Evolutionary conservation across 2,113 vertebrate species (phyloP), one percentile per base, ranked within the genome.

Genomic region (Prolemur simus): DNA sequence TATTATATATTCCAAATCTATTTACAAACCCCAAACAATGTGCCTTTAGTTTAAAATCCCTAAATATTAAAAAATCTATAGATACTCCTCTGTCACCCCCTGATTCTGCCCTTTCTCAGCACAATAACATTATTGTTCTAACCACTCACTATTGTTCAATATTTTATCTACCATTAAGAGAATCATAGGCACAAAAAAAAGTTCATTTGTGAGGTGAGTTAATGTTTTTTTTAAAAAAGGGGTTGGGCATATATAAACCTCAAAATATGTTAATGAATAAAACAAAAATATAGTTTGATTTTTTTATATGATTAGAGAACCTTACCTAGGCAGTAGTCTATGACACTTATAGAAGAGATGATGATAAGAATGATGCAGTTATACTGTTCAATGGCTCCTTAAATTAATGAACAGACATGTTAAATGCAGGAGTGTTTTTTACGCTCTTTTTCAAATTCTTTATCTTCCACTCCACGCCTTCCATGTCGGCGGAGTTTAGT

Each of bases 1-100:
- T 34, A 21, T 56, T 21, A 8, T 21, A 60, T 29, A 77, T 68
- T 86, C 37, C n/a, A 89, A 86, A 58, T n/a, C 8, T 3, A 58
- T 76, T 47, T 82, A 56, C 10, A 95, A 76, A 68, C 42, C 27
- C 83, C 92, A 63, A 89, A 82, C 60, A 82, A 81, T 47, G 37
- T 17, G 14, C 4, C 54, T 92, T 87, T 89, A 39, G 8, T 94
- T 86, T 20, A 73, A 86, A 96, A 37, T 42, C 6, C 13, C 17
- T 95, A 88, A 86, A 86, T 49, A 81, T 64, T 96, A 63, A 45
- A 82, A 92, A 95, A 66, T 60, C 63, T 71, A 6, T 45, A 80
- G 69, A 52, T 12, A 14, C 14, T 58, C 23, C 23, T 74, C 85
- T 60, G 21, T 4, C 2, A 18, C 14, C 0, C 1, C 21, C 47